Percentiles rank a stretch among this genome's conserved stretches.
Conservation (phyloP, 1,140 invertebrate genomes). For the Odontomachus brunneus region DNA sequence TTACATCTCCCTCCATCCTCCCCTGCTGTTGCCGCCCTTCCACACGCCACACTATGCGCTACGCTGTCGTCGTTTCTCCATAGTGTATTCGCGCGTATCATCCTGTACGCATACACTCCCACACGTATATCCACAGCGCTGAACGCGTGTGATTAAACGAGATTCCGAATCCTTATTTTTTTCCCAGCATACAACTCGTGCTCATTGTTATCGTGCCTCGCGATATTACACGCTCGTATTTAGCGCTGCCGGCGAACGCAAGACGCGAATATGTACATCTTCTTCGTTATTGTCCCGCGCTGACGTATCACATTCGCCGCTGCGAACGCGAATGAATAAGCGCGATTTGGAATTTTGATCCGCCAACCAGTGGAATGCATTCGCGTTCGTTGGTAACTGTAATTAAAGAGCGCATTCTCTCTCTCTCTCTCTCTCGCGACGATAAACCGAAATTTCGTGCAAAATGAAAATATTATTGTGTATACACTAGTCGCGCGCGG, state of each 20-base stretch:
- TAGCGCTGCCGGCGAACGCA: constrained; percentile 1
- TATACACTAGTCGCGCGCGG: no score
- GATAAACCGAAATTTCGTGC: background rate
- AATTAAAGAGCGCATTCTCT: background rate
- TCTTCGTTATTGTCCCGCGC: background rate
- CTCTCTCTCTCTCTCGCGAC: background rate
- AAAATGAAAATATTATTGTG: background rate
- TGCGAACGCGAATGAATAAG: background rate
- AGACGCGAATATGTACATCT: no score
- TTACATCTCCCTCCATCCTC: background rate
- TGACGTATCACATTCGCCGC: background rate
- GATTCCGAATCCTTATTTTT: constrained; percentile 40
- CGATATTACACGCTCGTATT: constrained; percentile 3
- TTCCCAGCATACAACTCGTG: background rate
- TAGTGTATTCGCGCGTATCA: background rate
- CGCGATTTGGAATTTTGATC: background rate
- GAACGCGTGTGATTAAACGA: constrained; percentile 42
- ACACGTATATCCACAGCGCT: background rate
- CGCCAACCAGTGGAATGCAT: no score
- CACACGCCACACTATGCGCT: no score
- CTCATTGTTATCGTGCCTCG: constrained; percentile 5
- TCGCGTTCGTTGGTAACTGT: background rate
- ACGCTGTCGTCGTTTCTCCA: no score
- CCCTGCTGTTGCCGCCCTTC: background rate
- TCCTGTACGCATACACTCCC: background rate